Evolutionary conservation across 2,888 invertebrate species (phyloP).

Genomic region (Saturnia japonica): DNA sequence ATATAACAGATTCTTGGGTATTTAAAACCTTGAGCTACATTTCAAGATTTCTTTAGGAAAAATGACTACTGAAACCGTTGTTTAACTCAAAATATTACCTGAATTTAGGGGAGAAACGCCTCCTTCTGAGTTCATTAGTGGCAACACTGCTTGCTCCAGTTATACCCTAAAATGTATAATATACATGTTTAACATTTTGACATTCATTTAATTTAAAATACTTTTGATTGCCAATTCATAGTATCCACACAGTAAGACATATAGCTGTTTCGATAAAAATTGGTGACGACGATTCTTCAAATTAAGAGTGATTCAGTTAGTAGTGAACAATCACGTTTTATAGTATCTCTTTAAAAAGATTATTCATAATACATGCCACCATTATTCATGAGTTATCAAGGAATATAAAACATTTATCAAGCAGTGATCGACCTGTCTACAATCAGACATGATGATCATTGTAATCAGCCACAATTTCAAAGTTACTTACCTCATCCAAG

Average conservation of each 20-base stretch:
- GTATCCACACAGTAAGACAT: too few species aligned
- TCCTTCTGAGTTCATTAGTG: constrained; percentile 60
- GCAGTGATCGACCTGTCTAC: background rate
- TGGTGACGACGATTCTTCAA: too few species aligned
- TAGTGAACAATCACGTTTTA: too few species aligned
- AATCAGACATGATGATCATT: background rate
- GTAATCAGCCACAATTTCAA: background rate
- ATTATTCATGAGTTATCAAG: too few species aligned
- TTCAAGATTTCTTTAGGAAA: too few species aligned
- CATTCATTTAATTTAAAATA: background rate
- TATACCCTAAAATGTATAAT: constrained; percentile 28
- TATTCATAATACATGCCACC: too few species aligned
- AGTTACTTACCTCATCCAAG: constrained; percentile 10
- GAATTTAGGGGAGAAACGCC: constrained; percentile 72
- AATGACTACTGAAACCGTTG: background rate
- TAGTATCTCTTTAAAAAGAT: too few species aligned
- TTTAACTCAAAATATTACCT: constrained; percentile 41
- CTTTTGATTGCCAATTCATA: background rate
- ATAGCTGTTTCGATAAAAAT: too few species aligned
- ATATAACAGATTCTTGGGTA: too few species aligned
- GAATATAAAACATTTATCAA: background rate
- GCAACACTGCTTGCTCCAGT: constrained; percentile 32
- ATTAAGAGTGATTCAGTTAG: too few species aligned
- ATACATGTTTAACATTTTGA: background rate
- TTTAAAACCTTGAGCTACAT: too few species aligned